phyloP scores from a whole-genome alignment of 2,797 vertebrate species.

The Mormyrus hasselquistii region DNA sequence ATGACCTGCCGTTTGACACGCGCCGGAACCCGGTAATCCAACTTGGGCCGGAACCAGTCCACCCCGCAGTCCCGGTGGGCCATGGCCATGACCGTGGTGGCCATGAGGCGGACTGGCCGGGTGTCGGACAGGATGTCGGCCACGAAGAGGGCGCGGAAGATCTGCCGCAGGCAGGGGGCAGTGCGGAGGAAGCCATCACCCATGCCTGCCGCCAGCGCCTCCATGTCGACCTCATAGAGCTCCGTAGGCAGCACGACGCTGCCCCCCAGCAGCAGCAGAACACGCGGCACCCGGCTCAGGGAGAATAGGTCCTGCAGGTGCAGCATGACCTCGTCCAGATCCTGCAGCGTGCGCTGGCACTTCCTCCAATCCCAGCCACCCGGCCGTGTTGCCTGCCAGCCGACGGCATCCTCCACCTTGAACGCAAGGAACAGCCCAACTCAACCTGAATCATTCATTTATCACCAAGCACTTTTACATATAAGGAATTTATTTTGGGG shows the following conservation, averaged over 20 bases:
- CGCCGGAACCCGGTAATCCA: conserved; percentile 77
- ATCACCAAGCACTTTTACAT: not conserved
- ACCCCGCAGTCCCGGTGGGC: conserved; percentile 84
- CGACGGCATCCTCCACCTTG: conserved; percentile 61
- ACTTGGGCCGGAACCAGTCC: conserved; percentile 85
- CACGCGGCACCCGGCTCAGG: conserved; percentile 76
- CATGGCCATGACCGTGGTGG: conserved; percentile 72
- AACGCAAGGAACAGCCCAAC: not conserved
- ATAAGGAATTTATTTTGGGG: not conserved
- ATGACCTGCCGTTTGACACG: conserved; percentile 74
- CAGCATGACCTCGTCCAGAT: conserved; percentile 74
- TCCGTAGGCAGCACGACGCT: conserved; percentile 76
- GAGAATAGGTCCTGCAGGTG: conserved; percentile 82
- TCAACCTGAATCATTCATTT: not conserved
- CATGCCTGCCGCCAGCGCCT: conserved; percentile 56
- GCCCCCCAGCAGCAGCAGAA: conserved; percentile 84
- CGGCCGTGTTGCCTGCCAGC: conserved; percentile 46
- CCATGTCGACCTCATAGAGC: conserved; percentile 87
- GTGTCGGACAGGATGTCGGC: conserved; percentile 83
- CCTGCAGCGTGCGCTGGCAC: conserved; percentile 71
- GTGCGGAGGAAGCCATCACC: conserved; percentile 62
- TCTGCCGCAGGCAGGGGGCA: conserved; percentile 71
- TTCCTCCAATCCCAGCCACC: conserved; percentile 58
- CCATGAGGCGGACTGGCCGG: conserved; percentile 65
- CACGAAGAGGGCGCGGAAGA: conserved; percentile 83